Evolutionary conservation across 53 echinoderm and acorn worm genomes (phyloP).

Genomic region (Arbacia lixula): DNA sequence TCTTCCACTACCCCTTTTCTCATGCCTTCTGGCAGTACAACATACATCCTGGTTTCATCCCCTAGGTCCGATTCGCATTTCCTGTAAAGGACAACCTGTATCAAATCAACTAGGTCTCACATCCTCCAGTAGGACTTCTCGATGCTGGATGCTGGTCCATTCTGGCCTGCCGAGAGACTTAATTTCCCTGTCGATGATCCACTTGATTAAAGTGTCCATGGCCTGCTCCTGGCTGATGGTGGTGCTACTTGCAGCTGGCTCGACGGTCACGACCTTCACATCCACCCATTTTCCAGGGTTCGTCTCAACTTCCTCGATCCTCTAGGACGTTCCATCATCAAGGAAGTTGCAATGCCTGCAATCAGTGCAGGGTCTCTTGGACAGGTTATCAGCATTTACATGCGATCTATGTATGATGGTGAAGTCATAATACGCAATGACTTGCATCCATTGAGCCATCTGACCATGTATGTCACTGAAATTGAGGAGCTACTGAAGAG

Average conservation of each 20-base stretch:
- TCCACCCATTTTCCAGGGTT: background rate
- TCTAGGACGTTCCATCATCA: background rate
- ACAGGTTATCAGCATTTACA: constrained; percentile 58
- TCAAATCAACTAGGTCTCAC: constrained; percentile 13
- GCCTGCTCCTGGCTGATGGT: background rate
- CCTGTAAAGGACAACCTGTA: constrained; percentile 25
- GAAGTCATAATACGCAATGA: constrained; percentile 37
- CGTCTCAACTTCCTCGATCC: background rate
- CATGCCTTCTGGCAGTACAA: constrained; percentile 18
- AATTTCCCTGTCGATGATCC: background rate
- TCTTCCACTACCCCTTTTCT: constrained; percentile 21
- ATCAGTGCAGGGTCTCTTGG: constrained; percentile 29
- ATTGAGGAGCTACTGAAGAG: constrained; percentile 46
- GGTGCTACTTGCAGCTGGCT: background rate
- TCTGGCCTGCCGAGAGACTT: background rate
- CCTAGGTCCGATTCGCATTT: constrained; percentile 48
- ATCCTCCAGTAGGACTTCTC: constrained; percentile 32
- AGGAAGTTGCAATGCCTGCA: background rate
- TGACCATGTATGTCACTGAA: constrained; percentile 41
- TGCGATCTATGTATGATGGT: constrained; percentile 41
- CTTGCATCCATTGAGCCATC: constrained; percentile 53
- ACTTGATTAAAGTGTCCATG: background rate
- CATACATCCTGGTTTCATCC: background rate
- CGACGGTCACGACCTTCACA: background rate
- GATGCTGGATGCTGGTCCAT: background rate